Base-by-base conservation (phyloP, 2,888 invertebrate species). In the Scrobipalpa atriplicella region DNA sequence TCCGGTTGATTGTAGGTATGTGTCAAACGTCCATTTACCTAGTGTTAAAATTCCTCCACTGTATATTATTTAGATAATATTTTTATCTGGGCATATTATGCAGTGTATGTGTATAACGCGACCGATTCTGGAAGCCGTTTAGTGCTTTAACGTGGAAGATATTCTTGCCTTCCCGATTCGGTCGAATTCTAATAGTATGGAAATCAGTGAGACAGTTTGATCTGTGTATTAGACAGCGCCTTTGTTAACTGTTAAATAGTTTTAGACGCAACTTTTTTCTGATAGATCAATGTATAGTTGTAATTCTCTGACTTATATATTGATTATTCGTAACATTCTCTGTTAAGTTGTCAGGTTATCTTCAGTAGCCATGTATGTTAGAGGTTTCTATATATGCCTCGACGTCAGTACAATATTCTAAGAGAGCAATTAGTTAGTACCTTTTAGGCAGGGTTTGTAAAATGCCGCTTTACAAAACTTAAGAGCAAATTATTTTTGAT, bases 11-110 rank as follows among this genome's bases (percentile, higher is more conserved):
- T 73, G 75, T 16, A n/a, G n/a, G n/a, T 7, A 38, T 36, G 58
- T 83, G 78, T 84, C 82, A 85, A 84, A 86, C 87, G 90, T 90
- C 90, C 90, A 90, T 87, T 87, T 86, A 87, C 78, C 79, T 83
- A 86, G 82, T 82, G 77, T 79, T 60, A 39, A 71, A 81, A 87
- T 92, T 91, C 90, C 92, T 91, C 90, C 84, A 86, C 90, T 91
- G 90, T 91, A 89, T 90, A 89, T 86, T 39, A 81, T 83, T 82
- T 86, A 85, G 82, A 80, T 78, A 67, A 77, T 84, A 81, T 81
- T 81, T 78, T 76, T 78, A 75, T 75, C 74, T 76, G 80, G 84
- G 81, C 81, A 78, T 79, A 76, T 81, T 72, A 77, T 80, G 85
- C 84, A 83, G 83, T 82, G 78, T 80, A 74, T 78, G 75, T 72